Evolutionary conservation across 2,888 invertebrate species (phyloP).

Genomic region (Acanthoscelides obtectus): DNA sequence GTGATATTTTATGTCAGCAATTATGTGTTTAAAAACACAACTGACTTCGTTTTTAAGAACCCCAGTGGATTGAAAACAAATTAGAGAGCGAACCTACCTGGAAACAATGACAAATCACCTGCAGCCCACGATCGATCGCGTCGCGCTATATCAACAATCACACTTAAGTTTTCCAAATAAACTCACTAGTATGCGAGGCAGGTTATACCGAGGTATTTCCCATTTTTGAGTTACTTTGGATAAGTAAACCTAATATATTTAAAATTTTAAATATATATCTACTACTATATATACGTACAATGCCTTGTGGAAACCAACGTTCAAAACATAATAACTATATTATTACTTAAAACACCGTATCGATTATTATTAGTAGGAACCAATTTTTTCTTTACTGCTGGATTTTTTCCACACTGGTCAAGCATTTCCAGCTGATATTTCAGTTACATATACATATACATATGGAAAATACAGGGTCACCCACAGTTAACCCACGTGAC

Average conservation of each 20-base stretch:
- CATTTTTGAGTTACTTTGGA: conserved; percentile 53
- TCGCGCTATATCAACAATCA: conserved; percentile 58
- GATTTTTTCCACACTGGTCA: conserved; percentile 19
- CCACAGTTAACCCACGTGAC: background rate
- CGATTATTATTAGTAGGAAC: conserved; percentile 52
- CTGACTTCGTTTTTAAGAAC: background rate
- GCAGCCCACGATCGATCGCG: conserved; percentile 18
- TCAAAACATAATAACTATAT: conserved; percentile 49
- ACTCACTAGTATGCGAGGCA: conserved; percentile 73
- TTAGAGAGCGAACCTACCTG: background rate
- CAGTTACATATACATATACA: conserved; percentile 48
- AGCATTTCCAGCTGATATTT: conserved; percentile 45
- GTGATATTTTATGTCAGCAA: no score
- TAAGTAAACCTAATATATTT: conserved; percentile 51
- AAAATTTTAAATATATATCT: conserved; percentile 50
- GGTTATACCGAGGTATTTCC: conserved; percentile 53
- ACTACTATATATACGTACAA: conserved; percentile 51
- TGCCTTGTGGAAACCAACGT: conserved; percentile 46
- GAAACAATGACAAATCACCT: background rate
- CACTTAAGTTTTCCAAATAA: conserved; percentile 68
- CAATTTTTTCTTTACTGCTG: conserved; percentile 45
- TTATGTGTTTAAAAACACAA: no score
- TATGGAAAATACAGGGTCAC: conserved; percentile 2
- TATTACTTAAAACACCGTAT: conserved; percentile 50
- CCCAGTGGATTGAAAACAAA: background rate